phyloP scores from a whole-genome alignment of 1,140 invertebrate species.

The Parapsyche elsis region DNA sequence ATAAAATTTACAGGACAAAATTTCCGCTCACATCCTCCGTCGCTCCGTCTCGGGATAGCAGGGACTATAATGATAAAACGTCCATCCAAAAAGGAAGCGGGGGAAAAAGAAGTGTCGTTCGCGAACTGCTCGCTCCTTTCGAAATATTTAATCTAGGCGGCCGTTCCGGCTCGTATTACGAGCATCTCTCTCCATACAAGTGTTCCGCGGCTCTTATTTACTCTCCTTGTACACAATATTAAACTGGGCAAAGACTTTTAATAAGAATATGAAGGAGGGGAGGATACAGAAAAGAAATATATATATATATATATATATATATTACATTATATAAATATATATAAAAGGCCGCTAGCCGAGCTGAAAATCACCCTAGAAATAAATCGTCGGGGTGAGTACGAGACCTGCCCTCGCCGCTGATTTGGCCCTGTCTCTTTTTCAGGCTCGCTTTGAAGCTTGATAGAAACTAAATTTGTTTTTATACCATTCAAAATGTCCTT shows the following conservation, averaged over 20 bases:
- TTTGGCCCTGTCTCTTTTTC: neutral
- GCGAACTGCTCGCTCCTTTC: neutral
- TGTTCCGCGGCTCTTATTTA: slow-evolving; percentile 13
- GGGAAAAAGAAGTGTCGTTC: neutral
- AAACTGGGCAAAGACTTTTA: slow-evolving; percentile 28
- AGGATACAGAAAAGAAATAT: neutral
- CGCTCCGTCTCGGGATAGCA: too few relatives aligned
- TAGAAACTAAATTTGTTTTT: slow-evolving; percentile 13
- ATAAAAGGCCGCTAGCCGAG: neutral
- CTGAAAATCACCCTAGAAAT: neutral
- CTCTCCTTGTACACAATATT: slow-evolving; percentile 13
- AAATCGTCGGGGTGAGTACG: neutral
- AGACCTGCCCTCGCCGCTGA: neutral
- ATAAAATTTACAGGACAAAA: neutral
- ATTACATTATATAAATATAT: neutral
- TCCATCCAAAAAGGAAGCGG: too few relatives aligned
- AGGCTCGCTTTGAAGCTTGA: neutral
- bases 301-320: neutral
- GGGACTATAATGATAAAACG: too few relatives aligned
- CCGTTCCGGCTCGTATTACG: neutral
- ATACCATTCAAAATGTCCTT: neutral
- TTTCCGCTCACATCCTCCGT: neutral
- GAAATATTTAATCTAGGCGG: slow-evolving; percentile 19
- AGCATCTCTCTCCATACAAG: slow-evolving; percentile 1
- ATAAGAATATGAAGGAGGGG: slow-evolving; percentile 10